These are phyloP conservation scores for Lepidurus couesii DNA, from an alignment of 1,140 invertebrate genomes.

Conservation along the genomic window DNA sequence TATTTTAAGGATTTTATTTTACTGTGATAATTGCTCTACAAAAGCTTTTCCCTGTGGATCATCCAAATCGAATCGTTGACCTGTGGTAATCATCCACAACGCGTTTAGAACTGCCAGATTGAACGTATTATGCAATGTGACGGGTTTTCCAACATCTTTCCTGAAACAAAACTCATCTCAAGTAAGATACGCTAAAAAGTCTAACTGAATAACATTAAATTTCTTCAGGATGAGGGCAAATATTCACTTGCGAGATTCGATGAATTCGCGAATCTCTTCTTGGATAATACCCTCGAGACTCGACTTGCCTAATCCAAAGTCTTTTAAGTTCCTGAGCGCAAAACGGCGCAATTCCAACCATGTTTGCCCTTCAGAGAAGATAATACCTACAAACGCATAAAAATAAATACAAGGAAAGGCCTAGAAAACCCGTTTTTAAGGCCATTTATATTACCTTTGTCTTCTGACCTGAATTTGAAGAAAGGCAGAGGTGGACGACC, in stretches of 20 bases:
- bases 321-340: slow-evolving; percentile 34
- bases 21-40: not conserved
- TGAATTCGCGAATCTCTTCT: slow-evolving; percentile 35
- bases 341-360: slow-evolving; percentile 37
- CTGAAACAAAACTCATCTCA: not conserved
- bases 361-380: slow-evolving; percentile 33
- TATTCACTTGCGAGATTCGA: slow-evolving; percentile 30
- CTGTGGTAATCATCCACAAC: not conserved
- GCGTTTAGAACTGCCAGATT: slow-evolving; percentile 21
- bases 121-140: not conserved
- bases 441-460: not conserved
- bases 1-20: not conserved
- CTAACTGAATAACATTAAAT: not conserved
- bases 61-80: not conserved
- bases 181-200: not conserved
- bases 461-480: slow-evolving; percentile 27
- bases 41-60: not conserved
- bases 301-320: slow-evolving; percentile 37
- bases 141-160: not conserved
- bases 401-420: not conserved
- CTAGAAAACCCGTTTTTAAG: not conserved
- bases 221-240: not conserved
- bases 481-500: slow-evolving; percentile 35
- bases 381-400: slow-evolving; percentile 31
- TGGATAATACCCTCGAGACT: slow-evolving; percentile 36